Conservation (phyloP, 2,888 invertebrate genomes). For the Oligia latruncula region DNA sequence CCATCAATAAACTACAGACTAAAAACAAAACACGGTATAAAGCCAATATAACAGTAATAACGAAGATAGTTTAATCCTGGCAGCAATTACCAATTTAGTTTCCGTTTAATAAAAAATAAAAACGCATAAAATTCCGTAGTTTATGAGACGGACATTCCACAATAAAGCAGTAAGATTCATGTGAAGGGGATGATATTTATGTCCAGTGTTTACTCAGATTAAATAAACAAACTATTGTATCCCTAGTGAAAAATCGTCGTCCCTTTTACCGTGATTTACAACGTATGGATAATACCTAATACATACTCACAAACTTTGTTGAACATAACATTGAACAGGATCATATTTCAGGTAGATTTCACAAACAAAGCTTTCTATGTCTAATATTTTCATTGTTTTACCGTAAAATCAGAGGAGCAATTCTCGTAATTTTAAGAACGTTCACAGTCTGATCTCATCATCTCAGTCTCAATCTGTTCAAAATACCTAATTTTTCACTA, state of each 20-base stretch:
- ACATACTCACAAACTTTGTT: constrained; percentile 40
- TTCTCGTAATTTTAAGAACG: no score
- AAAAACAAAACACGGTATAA: constrained; percentile 5
- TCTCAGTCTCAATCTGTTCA: no score
- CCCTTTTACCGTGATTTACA: constrained; percentile 60
- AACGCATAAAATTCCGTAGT: constrained; percentile 35
- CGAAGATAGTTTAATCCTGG: constrained; percentile 30
- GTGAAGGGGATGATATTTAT: constrained; percentile 62
- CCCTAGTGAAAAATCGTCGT: constrained; percentile 57
- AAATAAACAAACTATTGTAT: constrained; percentile 64
- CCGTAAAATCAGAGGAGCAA: not conserved
- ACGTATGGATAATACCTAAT: constrained; percentile 42
- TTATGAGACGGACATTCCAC: constrained; percentile 50
- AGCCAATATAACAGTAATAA: constrained; percentile 21
- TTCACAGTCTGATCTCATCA: no score
- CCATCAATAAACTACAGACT: constrained; percentile 6
- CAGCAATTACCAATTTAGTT: constrained; percentile 34
- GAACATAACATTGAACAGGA: constrained; percentile 26
- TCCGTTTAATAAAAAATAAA: constrained; percentile 50
- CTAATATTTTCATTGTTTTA: constrained; percentile 17
- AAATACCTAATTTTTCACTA: no score
- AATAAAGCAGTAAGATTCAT: constrained; percentile 61
- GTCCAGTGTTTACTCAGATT: constrained; percentile 58
- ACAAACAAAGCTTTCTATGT: constrained; percentile 6
- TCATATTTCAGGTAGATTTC: constrained; percentile 28